phyloP scores from a whole-genome alignment of 2,888 invertebrate species.

The Tetragnatha montana region DNA sequence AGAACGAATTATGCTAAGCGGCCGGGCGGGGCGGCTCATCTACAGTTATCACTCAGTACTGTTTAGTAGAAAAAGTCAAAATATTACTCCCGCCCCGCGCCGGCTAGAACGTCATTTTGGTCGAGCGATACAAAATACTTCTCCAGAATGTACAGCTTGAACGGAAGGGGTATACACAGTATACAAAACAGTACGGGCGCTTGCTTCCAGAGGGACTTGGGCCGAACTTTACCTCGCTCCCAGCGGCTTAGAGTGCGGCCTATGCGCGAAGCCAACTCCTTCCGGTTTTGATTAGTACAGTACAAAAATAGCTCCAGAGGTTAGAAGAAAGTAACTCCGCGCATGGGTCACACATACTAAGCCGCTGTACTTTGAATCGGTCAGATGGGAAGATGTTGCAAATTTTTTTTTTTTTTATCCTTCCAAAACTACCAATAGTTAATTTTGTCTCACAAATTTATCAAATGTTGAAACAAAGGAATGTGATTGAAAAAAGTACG shows the following conservation, averaged over 20 bases:
- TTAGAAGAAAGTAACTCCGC: constrained; percentile 19
- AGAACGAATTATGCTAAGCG: constrained; percentile 61
- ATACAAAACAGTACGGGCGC: constrained; percentile 55
- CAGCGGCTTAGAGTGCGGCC: constrained; percentile 21
- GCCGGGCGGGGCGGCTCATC: constrained; percentile 37
- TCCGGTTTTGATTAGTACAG: constrained; percentile 70
- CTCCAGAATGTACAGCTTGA: constrained; percentile 62
- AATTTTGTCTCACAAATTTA: no score
- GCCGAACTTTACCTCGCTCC: neutral
- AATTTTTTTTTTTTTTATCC: neutral
- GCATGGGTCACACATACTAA: neutral
- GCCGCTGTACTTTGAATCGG: constrained; percentile 63
- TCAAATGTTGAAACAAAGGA: no score
- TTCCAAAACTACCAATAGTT: neutral
- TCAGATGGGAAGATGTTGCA: constrained; percentile 9
- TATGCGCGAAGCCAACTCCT: constrained; percentile 16
- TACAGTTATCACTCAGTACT: constrained; percentile 67
- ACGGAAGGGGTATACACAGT: constrained; percentile 66
- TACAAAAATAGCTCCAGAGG: constrained; percentile 70
- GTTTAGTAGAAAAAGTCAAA: constrained; percentile 66
- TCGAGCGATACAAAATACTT: constrained; percentile 64
- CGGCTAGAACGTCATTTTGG: constrained; percentile 61
- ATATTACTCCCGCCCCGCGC: constrained; percentile 62
- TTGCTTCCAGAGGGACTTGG: neutral
- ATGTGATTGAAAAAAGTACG: neutral